phyloP scores from a whole-genome alignment of 2,888 invertebrate genomes.

The Acleris sparsana region DNA sequence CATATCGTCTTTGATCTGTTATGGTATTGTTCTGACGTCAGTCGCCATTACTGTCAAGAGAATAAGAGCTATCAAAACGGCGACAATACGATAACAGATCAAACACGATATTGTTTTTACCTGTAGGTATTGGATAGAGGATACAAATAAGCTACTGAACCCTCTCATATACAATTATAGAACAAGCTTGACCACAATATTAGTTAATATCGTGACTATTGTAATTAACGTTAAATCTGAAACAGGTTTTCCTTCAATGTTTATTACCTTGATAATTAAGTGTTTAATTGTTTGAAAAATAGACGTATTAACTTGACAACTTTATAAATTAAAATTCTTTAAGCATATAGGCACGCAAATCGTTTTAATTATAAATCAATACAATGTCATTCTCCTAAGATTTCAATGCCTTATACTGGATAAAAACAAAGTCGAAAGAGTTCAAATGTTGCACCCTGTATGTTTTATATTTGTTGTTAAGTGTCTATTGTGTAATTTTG shows the following conservation, averaged over 20 bases:
- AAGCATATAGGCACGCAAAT: not conserved
- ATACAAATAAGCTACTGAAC: conserved; percentile 3
- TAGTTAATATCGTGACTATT: conserved; percentile 20
- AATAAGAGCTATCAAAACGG: too few species aligned
- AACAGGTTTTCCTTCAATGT: conserved; percentile 19
- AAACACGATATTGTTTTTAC: too few species aligned
- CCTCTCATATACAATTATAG: conserved; percentile 2
- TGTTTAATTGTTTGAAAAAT: not conserved
- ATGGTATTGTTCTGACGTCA: too few species aligned
- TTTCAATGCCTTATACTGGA: too few species aligned
- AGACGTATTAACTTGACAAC: not conserved
- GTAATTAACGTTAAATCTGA: conserved; percentile 18
- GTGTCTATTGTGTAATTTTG: too few species aligned
- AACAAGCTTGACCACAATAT: conserved; percentile 12
- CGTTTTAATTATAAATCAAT: not conserved
- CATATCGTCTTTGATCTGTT: too few species aligned
- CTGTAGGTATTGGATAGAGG: too few species aligned
- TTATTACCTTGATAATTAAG: conserved; percentile 7
- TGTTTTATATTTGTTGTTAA: too few species aligned
- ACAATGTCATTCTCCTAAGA: not conserved
- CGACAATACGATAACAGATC: too few species aligned
- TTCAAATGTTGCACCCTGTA: too few species aligned
- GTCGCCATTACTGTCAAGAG: too few species aligned
- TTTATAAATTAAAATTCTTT: not conserved
- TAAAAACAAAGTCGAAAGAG: too few species aligned